A percentile compares a stretch with the other conserved stretches of the same genome.
Conservation (phyloP, 1,140 invertebrate species). For the Sycophaga agraensis region DNA sequence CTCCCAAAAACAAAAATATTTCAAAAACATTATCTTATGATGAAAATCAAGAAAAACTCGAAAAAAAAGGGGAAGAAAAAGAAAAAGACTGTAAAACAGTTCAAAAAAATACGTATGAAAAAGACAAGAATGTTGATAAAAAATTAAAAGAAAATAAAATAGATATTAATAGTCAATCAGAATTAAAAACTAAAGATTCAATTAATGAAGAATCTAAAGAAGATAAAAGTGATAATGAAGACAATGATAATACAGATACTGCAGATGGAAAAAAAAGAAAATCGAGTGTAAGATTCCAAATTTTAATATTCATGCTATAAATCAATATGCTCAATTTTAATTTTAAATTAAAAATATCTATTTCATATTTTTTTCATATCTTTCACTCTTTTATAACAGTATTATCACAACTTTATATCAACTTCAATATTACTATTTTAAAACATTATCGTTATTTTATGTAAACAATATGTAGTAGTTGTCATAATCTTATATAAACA, state of each 20-base stretch:
- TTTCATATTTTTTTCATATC: too few species aligned
- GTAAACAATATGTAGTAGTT: too few species aligned
- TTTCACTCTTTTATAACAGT: too few species aligned
- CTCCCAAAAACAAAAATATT: conserved; percentile 28
- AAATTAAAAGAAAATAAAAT: conserved; percentile 22
- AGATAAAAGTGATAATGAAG: conserved; percentile 20
- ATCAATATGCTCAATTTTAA: too few species aligned
- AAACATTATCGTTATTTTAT: too few species aligned
- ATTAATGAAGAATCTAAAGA: conserved; percentile 24
- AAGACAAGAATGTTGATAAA: too few species aligned
- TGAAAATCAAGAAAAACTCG: conserved; percentile 22
- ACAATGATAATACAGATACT: conserved; percentile 27
- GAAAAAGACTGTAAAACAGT: background rate
- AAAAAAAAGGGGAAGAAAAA: conserved; percentile 13
- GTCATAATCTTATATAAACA: too few species aligned
- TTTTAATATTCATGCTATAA: background rate
- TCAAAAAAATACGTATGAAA: conserved; percentile 13
- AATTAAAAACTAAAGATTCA: conserved; percentile 15
- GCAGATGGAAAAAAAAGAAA: conserved; percentile 30
- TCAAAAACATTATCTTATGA: conserved; percentile 21
- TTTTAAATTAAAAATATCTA: too few species aligned
- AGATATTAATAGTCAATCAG: conserved; percentile 26
- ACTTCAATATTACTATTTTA: background rate
- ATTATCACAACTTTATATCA: background rate
- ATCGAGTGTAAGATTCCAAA: conserved; percentile 23